Conservation (phyloP, 2,797 vertebrate genomes). For the Sandelia bainsii region DNA sequence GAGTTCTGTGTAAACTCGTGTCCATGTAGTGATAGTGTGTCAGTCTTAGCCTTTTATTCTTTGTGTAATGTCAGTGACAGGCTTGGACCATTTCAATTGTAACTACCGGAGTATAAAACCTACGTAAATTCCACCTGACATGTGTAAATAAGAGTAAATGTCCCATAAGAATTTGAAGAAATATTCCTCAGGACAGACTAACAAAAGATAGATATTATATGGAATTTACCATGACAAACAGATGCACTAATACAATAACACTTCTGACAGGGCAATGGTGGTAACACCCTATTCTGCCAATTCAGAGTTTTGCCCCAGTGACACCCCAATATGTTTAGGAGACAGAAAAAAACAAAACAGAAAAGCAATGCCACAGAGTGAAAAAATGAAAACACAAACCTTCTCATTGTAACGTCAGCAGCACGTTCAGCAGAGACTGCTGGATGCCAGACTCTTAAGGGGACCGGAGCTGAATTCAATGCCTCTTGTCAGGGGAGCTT, state of each 20-base stretch:
- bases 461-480: constrained; percentile 83
- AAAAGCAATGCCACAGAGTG: constrained; percentile 35
- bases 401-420: constrained; percentile 81
- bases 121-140: constrained; percentile 8
- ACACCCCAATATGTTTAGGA: constrained; percentile 55
- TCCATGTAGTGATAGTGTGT: constrained; percentile 17
- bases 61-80: constrained; percentile 24
- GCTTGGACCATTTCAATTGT: constrained; percentile 14
- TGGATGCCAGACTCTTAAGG: constrained; percentile 81
- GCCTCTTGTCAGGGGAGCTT: constrained; percentile 83
- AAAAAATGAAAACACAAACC: constrained; percentile 76
- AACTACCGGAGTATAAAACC: constrained; percentile 9
- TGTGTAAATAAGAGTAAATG: constrained; percentile 21
- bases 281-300: constrained; percentile 58
- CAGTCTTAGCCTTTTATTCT: constrained; percentile 26
- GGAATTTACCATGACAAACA: constrained; percentile 60
- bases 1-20: constrained; percentile 16
- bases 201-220: constrained; percentile 54
- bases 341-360: not conserved
- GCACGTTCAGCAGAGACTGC: constrained; percentile 71
- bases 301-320: constrained; percentile 59
- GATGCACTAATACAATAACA: constrained; percentile 52
- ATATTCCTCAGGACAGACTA: constrained; percentile 30
- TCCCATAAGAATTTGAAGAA: constrained; percentile 40
- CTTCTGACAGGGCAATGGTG: constrained; percentile 42